Percentiles rank a stretch among this genome's conserved stretches.
phyloP scores from a whole-genome alignment of 2,797 vertebrate genomes.

The Molothrus aeneus region DNA sequence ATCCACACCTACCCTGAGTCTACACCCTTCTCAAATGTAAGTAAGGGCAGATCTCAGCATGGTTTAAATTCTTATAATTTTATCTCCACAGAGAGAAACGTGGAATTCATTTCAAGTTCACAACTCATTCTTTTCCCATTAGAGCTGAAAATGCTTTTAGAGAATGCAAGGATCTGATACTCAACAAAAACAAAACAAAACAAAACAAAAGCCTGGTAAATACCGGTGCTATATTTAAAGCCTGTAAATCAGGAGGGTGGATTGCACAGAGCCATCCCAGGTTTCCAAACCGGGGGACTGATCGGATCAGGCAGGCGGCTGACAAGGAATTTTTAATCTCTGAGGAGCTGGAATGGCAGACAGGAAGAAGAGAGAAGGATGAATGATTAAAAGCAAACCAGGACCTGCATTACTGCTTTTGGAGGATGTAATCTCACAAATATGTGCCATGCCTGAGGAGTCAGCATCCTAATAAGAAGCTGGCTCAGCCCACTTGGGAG shows the following conservation, averaged over 20 bases:
- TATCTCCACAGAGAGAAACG: background rate
- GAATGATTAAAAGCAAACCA: conserved; percentile 21
- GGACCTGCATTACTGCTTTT: conserved; percentile 23
- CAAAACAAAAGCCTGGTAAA: background rate
- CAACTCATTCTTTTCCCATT: background rate
- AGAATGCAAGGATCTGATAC: background rate
- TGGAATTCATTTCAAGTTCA: background rate
- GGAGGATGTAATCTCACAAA: conserved; percentile 26
- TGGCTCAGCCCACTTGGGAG: background rate
- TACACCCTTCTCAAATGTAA: background rate
- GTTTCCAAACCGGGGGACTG: background rate
- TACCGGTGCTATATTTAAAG: background rate
- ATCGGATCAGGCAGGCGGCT: fast-evolving
- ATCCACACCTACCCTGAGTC: background rate
- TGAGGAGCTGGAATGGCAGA: background rate
- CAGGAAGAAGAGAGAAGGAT: background rate
- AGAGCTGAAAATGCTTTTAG: background rate
- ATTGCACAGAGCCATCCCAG: background rate
- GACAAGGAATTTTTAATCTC: background rate
- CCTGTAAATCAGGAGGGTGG: background rate
- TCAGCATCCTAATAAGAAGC: background rate
- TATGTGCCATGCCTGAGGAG: conserved; percentile 29
- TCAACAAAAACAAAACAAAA: background rate
- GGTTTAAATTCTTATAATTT: background rate
- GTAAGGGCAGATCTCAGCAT: background rate